These are phyloP conservation scores for Sinopyrophorus schimmeli DNA, from an alignment of 2,888 invertebrate genomes.

Conservation along the genomic window DNA sequence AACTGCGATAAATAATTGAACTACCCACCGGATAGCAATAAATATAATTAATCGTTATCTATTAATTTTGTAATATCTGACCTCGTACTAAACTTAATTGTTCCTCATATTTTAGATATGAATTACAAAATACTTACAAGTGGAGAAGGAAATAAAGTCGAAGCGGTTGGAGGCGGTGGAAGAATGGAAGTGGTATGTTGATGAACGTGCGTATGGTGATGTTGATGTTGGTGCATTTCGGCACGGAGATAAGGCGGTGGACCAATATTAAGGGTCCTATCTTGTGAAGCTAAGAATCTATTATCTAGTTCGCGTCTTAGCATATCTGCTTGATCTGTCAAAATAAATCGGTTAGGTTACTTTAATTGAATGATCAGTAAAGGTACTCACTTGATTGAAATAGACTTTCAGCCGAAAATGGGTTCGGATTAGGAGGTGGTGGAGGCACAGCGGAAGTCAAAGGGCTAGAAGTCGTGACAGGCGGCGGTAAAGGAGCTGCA, in stretches of 20 bases:
- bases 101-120: constrained; percentile 8
- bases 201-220: constrained; percentile 90
- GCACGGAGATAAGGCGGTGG: constrained; percentile 69
- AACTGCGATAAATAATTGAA: neutral
- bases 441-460: constrained; percentile 69
- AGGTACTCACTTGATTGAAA: constrained; percentile 79
- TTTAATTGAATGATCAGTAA: neutral
- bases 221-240: constrained; percentile 92
- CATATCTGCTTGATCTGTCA: constrained; percentile 77
- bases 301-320: constrained; percentile 87
- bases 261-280: constrained; percentile 61
- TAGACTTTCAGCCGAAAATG: constrained; percentile 85
- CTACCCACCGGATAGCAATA: too few species aligned
- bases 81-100: neutral
- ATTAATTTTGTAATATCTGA: too few species aligned
- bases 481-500: constrained; percentile 58
- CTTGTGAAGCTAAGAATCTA: constrained; percentile 86
- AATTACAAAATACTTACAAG: constrained; percentile 64
- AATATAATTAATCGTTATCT: too few species aligned
- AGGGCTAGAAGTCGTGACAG: constrained; percentile 65
- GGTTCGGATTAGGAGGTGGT: constrained; percentile 69
- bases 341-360: constrained; percentile 29
- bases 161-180: constrained; percentile 61
- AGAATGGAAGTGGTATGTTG: constrained; percentile 76
- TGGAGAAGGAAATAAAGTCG: constrained; percentile 65